phyloP scores from a whole-genome alignment of 1,140 invertebrate genomes.

The Penaeus chinensis region DNA sequence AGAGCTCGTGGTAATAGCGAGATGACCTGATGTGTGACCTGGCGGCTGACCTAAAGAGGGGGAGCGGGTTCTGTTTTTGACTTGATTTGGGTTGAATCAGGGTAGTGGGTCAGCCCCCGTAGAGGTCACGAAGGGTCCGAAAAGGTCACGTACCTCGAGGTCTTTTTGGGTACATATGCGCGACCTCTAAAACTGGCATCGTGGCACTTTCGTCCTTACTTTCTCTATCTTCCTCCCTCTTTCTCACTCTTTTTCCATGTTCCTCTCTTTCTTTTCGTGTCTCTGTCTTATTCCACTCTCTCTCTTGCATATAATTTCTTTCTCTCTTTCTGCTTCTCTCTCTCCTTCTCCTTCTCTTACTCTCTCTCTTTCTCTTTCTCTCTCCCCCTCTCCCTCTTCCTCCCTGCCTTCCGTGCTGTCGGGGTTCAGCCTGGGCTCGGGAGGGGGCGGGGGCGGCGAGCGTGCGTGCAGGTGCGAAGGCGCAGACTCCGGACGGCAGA shows the following conservation, averaged over 20 bases:
- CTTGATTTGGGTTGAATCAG: too few relatives aligned
- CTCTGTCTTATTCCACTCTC: not conserved
- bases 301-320: not conserved
- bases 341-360: not conserved
- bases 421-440: not conserved
- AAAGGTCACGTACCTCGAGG: too few relatives aligned
- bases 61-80: too few relatives aligned
- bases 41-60: too few relatives aligned
- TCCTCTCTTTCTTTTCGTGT: constrained; percentile 8
- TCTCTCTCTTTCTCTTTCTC: constrained; percentile 14
- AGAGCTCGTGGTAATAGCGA: too few relatives aligned
- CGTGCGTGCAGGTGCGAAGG: not conserved
- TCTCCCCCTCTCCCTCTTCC: not conserved
- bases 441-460: not conserved
- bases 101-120: too few relatives aligned
- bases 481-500: not conserved
- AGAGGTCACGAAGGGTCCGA: too few relatives aligned
- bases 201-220: not conserved
- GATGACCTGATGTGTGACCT: too few relatives aligned
- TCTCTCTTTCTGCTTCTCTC: not conserved
- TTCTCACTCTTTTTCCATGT: not conserved
- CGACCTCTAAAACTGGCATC: too few relatives aligned
- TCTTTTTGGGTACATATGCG: too few relatives aligned
- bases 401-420: not conserved
- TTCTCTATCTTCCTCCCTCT: not conserved